Percentiles rank a stretch among this genome's conserved stretches.
Evolutionary conservation across 2,113 vertebrate species (phyloP).

Genomic region (Labeo rohita): DNA sequence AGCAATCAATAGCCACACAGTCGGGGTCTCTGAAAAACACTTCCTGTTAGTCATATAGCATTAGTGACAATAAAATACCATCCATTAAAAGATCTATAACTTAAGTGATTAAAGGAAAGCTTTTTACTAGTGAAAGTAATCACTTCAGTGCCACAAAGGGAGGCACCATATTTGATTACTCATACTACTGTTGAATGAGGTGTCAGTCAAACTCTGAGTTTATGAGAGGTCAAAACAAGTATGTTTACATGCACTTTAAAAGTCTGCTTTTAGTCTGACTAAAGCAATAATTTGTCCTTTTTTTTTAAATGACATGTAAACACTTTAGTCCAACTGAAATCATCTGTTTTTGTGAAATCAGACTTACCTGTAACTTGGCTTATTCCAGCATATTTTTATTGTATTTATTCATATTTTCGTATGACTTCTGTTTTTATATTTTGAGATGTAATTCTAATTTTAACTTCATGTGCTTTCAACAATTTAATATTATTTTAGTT

Average conservation of each 20-base stretch:
- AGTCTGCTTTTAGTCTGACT: not conserved
- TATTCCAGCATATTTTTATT: not conserved
- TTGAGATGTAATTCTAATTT: not conserved
- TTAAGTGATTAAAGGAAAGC: slow-evolving; percentile 40
- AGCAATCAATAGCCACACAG: slow-evolving; percentile 2
- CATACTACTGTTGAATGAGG: slow-evolving; percentile 64
- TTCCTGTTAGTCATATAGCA: not conserved
- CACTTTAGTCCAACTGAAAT: not conserved
- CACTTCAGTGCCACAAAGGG: slow-evolving; percentile 58
- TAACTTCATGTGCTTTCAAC: not conserved
- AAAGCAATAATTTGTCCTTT: not conserved
- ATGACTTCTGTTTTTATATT: not conserved
- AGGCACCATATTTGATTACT: slow-evolving; percentile 63
- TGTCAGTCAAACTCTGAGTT: not conserved
- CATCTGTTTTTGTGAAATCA: not conserved
- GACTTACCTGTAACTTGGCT: not conserved
- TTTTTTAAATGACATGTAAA: not conserved
- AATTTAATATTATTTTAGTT: not conserved
- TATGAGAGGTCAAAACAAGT: not conserved
- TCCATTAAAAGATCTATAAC: not conserved
- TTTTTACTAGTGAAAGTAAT: slow-evolving; percentile 38
- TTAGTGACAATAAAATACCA: slow-evolving; percentile 32
- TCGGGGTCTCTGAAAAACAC: not conserved
- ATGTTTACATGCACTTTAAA: not conserved
- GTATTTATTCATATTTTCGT: not conserved